phyloP scores from a whole-genome alignment of 2,797 vertebrate species.

The Poliocrania exsul region DNA sequence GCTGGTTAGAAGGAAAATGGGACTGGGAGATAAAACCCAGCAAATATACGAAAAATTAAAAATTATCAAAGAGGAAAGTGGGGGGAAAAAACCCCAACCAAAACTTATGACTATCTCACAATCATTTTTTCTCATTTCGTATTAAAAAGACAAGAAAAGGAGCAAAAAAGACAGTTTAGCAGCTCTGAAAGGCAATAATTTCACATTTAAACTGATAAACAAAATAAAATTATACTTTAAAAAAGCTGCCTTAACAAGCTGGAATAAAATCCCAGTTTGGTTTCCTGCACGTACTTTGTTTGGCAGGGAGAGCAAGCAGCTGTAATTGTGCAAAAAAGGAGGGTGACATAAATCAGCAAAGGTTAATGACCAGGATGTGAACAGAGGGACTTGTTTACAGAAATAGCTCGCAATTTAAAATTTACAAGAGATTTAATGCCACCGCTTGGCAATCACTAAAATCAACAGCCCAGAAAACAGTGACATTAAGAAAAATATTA shows the following conservation, averaged over 20 bases:
- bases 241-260: slow-evolving; percentile 40
- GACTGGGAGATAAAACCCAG: background rate
- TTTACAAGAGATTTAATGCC: slow-evolving; percentile 85
- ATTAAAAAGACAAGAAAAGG: background rate
- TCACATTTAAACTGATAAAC: slow-evolving; percentile 1
- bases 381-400: slow-evolving; percentile 81
- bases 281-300: slow-evolving; percentile 16
- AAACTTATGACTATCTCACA: background rate
- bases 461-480: slow-evolving; percentile 93
- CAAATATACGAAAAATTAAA: background rate
- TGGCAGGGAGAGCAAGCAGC: slow-evolving; percentile 25
- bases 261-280: slow-evolving; percentile 26
- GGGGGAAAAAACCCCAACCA: fast-evolving
- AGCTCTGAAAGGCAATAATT: background rate
- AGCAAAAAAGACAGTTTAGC: background rate
- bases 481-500: slow-evolving; percentile 86
- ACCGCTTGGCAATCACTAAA: slow-evolving; percentile 89
- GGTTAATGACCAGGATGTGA: slow-evolving; percentile 80
- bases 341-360: slow-evolving; percentile 77
- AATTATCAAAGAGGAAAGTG: background rate
- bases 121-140: background rate
- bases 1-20: background rate
- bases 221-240: slow-evolving; percentile 5
- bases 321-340: slow-evolving; percentile 66
- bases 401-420: slow-evolving; percentile 80